phyloP scores from a whole-genome alignment of 2,888 invertebrate species.

The Anagyrus pseudococci region DNA sequence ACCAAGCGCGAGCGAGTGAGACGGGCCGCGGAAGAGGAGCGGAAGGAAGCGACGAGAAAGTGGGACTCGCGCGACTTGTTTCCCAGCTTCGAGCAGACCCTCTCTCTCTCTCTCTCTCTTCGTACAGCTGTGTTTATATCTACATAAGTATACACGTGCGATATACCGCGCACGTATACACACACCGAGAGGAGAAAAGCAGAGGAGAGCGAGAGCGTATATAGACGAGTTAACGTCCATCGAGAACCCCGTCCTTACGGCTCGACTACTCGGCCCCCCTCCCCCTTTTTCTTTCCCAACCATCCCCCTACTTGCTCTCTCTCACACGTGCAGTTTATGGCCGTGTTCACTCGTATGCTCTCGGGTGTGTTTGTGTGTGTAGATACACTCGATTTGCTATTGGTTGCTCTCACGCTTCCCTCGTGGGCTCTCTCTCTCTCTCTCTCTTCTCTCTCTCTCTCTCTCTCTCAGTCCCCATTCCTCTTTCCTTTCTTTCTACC shows the following conservation, averaged over 20 bases:
- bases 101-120: too few relatives aligned
- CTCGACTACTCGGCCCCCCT: background rate
- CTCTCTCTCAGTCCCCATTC: too few relatives aligned
- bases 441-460: conserved; percentile 9
- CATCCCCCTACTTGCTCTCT: too few relatives aligned
- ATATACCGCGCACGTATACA: background rate
- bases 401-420: conserved; percentile 39
- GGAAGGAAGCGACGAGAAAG: conserved; percentile 35
- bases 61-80: conserved; percentile 31
- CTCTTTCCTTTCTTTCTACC: conserved; percentile 31
- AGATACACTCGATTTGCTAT: conserved; percentile 21
- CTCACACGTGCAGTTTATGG: conserved; percentile 12
- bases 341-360: background rate
- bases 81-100: conserved; percentile 1
- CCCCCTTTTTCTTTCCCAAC: background rate
- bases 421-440: conserved; percentile 25
- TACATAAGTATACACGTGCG: background rate
- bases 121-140: background rate
- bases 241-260: conserved; percentile 14
- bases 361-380: background rate
- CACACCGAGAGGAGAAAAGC: background rate
- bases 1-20: background rate
- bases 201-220: background rate
- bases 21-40: background rate
- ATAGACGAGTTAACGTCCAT: conserved; percentile 17